A percentile compares a stretch with the other conserved stretches of the same genome.
phyloP scores from a whole-genome alignment of 2,888 invertebrate species.

The Himalopsyche kuldschensis region DNA sequence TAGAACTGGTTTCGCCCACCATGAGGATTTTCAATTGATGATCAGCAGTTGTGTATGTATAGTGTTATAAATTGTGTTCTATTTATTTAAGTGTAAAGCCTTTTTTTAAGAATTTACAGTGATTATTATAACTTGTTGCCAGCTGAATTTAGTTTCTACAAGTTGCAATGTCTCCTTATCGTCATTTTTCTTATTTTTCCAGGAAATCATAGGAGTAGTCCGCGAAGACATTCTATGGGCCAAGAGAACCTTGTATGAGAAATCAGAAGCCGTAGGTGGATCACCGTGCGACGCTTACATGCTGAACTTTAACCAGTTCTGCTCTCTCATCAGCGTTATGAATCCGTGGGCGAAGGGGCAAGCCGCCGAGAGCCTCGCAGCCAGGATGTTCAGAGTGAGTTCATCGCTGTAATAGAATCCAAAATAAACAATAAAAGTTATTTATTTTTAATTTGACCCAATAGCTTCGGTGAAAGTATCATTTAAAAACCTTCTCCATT shows the following conservation, averaged over 20 bases:
- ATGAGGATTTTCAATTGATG: too few species aligned
- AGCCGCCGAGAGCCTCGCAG: constrained; percentile 78
- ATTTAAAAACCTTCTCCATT: neutral
- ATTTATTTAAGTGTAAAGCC: too few species aligned
- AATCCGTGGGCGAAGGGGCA: constrained; percentile 91
- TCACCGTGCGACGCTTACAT: constrained; percentile 86
- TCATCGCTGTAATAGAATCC: neutral
- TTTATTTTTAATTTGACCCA: neutral
- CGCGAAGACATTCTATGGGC: constrained; percentile 79
- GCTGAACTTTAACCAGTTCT: constrained; percentile 89
- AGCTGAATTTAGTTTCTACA: too few species aligned
- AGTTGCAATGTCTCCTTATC: too few species aligned
- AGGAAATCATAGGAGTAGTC: constrained; percentile 64
- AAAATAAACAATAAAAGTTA: neutral
- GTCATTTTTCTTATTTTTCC: constrained; percentile 24
- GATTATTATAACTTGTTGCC: too few species aligned
- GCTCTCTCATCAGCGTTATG: constrained; percentile 79
- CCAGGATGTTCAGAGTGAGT: constrained; percentile 85
- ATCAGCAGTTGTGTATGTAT: too few species aligned
- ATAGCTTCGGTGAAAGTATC: neutral
- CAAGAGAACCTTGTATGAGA: constrained; percentile 69
- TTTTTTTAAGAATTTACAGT: too few species aligned
- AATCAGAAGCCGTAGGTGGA: constrained; percentile 54
- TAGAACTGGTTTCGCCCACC: too few species aligned
- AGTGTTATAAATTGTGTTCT: too few species aligned